Base-by-base conservation (phyloP, 1,140 invertebrate genomes). In the Tribolium castaneum region DNA sequence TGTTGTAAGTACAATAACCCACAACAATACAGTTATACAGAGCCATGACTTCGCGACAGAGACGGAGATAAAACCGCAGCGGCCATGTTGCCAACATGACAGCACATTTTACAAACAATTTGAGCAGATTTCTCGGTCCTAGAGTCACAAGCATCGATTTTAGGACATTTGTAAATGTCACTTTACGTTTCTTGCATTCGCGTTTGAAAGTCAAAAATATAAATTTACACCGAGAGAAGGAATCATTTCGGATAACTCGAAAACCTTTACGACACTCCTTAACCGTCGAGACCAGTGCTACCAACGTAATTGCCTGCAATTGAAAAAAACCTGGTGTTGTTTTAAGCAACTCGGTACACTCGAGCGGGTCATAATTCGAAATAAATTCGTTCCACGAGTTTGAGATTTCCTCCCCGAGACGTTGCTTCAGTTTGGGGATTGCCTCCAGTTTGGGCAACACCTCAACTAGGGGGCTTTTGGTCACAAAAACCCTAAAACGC, bases 321-420 rank as follows among this genome's bases (percentile, higher is more conserved):
- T 91, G 89, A 54, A 90, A 91, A 1, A 91, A 81, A 3, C 89
- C 90, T 1, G 91, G 90, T 2, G 88, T 86, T 6, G 88, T 90
- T 82, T 93, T 93, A 0, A 92, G 82, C 0, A 92, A 87, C 76
- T 92, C 88, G 0, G 92, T 91, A 51, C 92, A 91, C 81, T 95
- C 93, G 1, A 92, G 86, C 0, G 94, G 94, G 85, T 96, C 94
- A 80, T 94, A 93, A 80, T 92, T 91, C 51, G 90, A 92, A 7
- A 94, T 90, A 76, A 95, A 93, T 81, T 94, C 93, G 80, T 95
- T 94, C 94, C 94, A 96, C 34, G 89, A 87, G 73, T 94, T 94
- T 12, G 92, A 91, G 14, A 94, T 87, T 51, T 90, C 91, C 80
- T 94, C 91, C 7, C 89, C 89, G 6, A 95, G 78, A 79, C 92